Evolutionary conservation across 2,888 invertebrate genomes (phyloP), one percentile per base, ranked within the genome.

Genomic region (Galerucella calmariensis): DNA sequence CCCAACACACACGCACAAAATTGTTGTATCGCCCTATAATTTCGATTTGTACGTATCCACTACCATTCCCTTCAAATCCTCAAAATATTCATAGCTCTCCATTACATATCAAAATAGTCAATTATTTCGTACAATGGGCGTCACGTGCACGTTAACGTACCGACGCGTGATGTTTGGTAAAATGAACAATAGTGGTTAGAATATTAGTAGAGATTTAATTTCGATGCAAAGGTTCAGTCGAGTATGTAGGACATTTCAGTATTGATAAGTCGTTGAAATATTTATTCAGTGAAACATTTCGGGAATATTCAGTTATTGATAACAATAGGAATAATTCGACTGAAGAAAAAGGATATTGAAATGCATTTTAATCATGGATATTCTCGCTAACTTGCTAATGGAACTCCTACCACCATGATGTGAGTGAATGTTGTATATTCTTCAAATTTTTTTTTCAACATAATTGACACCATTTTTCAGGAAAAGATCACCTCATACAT

Each of bases 161-260:
- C 61, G 61, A 75, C 62, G 67, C 62, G 75, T 75, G 71, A 65
- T 68, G 72, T 67, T 71, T 58, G 75, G 61, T 56, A 61, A 69
- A 69, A 74, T 65, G 69, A 69, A 74, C 73, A 74, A 74, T 74
- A 58, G 69, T 51, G 27, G 53, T 69, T 35, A 35, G 69, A 74
- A 66, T 74, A 69, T 74, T 74, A 74, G 67, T 72, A 44, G 66
- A 72, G 75, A 75, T 75, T 75, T 63, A 75, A 72, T 72, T 72
- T 72, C 69, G 73, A 66, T 69, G 73, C 66, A 69, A 65, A 74
- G 62, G 62, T 62, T 62, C 20, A 14, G 20, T 8, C 5, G 9
- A 6, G 46, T 48, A 48, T 48, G 11, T 16, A 27, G 62, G 62
- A 35, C 20, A 41, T 41, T 27, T 35, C 62, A 14, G n/a, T 35